Evolutionary conservation across 2,888 invertebrate species (phyloP).

Genomic region (Cosmia pyralina): DNA sequence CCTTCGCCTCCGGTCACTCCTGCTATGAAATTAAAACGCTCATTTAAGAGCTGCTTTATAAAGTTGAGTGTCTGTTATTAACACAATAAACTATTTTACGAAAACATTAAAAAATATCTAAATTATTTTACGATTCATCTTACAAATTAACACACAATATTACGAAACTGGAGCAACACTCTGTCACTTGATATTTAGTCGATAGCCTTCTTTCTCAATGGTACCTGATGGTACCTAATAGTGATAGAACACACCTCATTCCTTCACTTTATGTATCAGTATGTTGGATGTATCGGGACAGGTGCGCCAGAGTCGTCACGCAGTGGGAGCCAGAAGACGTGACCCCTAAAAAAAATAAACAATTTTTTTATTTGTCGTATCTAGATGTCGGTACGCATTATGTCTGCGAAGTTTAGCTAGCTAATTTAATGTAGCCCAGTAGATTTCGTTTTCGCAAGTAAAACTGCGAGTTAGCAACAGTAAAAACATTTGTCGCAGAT

Average conservation of each 20-base stretch:
- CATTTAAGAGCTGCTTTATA: neutral
- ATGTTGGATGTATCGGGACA: no score
- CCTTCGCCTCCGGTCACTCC: constrained; percentile 62
- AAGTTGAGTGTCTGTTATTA: neutral
- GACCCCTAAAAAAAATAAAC: no score
- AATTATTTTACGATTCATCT: no score
- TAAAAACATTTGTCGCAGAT: constrained; percentile 34
- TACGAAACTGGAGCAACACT: constrained; percentile 7
- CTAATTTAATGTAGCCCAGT: no score
- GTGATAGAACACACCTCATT: no score
- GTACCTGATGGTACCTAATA: constrained; percentile 12
- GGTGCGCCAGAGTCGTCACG: no score
- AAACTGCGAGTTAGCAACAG: constrained; percentile 14
- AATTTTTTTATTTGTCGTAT: no score
- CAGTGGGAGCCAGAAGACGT: no score
- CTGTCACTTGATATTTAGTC: constrained; percentile 43
- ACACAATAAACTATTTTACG: neutral
- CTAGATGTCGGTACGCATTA: no score
- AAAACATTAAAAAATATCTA: neutral
- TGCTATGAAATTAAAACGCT: constrained; percentile 24
- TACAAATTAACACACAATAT: constrained; percentile 7
- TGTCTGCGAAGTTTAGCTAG: no score
- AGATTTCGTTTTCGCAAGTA: neutral
- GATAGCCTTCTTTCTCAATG: constrained; percentile 39
- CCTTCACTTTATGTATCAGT: no score